Percentiles rank a stretch among this genome's conserved stretches.
phyloP scores from a whole-genome alignment of 2,797 vertebrate species.

The Diplodus puntazzo region DNA sequence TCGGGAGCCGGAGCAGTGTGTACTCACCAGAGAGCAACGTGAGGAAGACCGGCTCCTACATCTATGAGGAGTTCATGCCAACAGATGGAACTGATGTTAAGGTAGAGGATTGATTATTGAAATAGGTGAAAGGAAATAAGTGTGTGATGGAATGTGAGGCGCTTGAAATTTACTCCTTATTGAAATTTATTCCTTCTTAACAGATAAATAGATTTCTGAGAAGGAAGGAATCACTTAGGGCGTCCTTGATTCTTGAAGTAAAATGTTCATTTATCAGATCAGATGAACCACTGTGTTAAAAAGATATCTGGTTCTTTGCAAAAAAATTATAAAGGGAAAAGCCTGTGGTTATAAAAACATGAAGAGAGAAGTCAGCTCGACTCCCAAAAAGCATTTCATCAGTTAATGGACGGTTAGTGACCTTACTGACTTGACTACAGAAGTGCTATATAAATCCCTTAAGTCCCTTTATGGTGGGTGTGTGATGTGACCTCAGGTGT shows the following conservation, averaged over 20 bases:
- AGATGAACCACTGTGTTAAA: too few relatives aligned
- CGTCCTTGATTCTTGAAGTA: too few relatives aligned
- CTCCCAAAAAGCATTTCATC: too few relatives aligned
- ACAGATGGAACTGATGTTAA: conserved; percentile 99
- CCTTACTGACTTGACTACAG: too few relatives aligned
- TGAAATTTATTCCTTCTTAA: background rate
- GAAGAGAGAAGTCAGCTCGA: too few relatives aligned
- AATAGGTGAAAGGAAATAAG: background rate
- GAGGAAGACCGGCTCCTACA: conserved; percentile 98
- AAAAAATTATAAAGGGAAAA: too few relatives aligned
- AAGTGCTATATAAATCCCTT: too few relatives aligned
- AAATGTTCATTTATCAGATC: too few relatives aligned
- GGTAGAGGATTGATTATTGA: conserved; percentile 77
- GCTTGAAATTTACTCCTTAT: background rate
- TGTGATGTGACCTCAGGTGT: conserved; percentile 86
- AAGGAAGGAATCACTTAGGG: background rate
- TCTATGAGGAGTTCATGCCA: conserved; percentile 99
- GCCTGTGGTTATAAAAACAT: too few relatives aligned
- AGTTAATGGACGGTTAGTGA: too few relatives aligned
- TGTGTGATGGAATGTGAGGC: background rate
- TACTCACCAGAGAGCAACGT: conserved; percentile 98
- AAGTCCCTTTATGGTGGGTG: background rate
- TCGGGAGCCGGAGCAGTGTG: conserved; percentile 97
- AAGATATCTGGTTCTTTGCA: too few relatives aligned
- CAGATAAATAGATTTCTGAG: background rate